Conservation (phyloP, 2,888 invertebrate species). For the Scaptomyza caliginosa region DNA sequence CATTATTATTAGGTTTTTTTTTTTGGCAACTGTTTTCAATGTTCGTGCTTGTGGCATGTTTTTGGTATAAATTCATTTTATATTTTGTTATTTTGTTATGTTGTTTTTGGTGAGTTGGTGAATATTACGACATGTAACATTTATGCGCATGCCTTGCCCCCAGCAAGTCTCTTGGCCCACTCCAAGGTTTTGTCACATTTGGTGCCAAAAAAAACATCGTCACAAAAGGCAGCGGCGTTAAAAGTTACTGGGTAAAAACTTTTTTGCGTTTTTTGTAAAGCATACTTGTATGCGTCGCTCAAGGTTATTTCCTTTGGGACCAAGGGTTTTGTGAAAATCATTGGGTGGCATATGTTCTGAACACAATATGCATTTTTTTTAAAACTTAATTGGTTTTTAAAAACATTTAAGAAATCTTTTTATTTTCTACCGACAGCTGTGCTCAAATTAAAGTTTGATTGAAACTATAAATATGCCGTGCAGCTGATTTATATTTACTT, state of each 20-base stretch:
- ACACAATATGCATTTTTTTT: neutral
- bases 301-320: slow-evolving; percentile 34
- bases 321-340: neutral
- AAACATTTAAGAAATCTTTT: too few relatives aligned
- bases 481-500: too few relatives aligned
- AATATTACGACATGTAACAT: slow-evolving; percentile 72
- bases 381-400: neutral
- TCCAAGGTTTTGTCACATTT: slow-evolving; percentile 43
- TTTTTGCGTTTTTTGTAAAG: slow-evolving; percentile 39
- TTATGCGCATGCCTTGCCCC: slow-evolving; percentile 55
- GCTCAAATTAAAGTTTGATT: too few relatives aligned
- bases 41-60: slow-evolving; percentile 69
- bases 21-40: slow-evolving; percentile 67
- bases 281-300: slow-evolving; percentile 36
- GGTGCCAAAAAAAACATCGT: slow-evolving; percentile 32
- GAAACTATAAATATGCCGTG: neutral
- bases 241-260: slow-evolving; percentile 44
- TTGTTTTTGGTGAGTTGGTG: slow-evolving; percentile 62
- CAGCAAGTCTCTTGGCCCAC: slow-evolving; percentile 15
- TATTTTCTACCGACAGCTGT: too few relatives aligned
- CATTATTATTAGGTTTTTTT: slow-evolving; percentile 36
- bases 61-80: slow-evolving; percentile 18
- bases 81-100: slow-evolving; percentile 31
- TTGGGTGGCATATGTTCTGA: slow-evolving; percentile 1
- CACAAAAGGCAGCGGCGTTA: slow-evolving; percentile 32